A percentile compares a stretch with the other conserved stretches of the same genome.
Conservation (phyloP, 35 echinoderm and acorn worm species). For the Antedon bifida region DNA sequence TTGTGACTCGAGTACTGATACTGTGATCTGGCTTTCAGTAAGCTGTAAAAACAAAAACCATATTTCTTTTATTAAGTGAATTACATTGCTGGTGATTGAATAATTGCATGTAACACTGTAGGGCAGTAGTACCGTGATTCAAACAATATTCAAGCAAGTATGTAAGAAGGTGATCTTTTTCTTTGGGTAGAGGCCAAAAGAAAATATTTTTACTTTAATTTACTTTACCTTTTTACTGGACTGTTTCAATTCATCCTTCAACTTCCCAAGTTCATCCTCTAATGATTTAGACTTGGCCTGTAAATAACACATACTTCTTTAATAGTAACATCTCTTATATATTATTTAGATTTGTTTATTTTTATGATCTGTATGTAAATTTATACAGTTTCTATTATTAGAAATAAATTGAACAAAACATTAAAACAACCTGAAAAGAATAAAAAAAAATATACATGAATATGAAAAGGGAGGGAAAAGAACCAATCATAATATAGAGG, state of each 20-base stretch:
- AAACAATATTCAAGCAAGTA: too few species aligned
- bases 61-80: too few species aligned
- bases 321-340: not conserved
- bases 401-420: not conserved
- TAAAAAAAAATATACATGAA: not conserved
- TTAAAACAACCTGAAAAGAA: not conserved
- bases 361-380: too few species aligned
- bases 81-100: too few species aligned
- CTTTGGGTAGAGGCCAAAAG: too few species aligned
- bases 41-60: slow-evolving; percentile 33
- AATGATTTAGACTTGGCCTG: slow-evolving; percentile 5
- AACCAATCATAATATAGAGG: too few species aligned
- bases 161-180: too few species aligned
- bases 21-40: slow-evolving; percentile 57
- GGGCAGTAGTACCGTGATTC: too few species aligned
- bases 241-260: slow-evolving; percentile 8
- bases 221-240: slow-evolving; percentile 1
- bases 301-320: not conserved
- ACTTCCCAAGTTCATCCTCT: not conserved
- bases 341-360: too few species aligned
- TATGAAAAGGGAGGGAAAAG: not conserved
- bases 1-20: slow-evolving; percentile 62
- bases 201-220: too few species aligned
- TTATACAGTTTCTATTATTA: too few species aligned
- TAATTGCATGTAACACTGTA: too few species aligned